A percentile compares a stretch with the other conserved stretches of the same genome.
Conservation (phyloP, 2,113 vertebrate genomes). For the Blennius ocellaris region DNA sequence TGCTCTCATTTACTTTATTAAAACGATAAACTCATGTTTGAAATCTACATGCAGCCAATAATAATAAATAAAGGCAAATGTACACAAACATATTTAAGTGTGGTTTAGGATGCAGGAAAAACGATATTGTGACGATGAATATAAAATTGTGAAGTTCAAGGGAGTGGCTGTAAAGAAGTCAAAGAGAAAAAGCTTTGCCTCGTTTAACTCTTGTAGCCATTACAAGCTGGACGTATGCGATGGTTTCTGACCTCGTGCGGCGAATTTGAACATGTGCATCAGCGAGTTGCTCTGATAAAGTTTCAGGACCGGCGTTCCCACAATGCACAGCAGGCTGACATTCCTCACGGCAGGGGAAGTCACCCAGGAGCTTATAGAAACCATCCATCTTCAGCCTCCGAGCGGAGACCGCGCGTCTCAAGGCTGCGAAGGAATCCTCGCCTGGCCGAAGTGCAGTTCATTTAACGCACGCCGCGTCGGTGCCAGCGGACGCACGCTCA, state of each 20-base stretch:
- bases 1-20: slow-evolving; percentile 34
- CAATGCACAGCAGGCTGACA: slow-evolving; percentile 21
- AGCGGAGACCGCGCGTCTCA: slow-evolving; percentile 19
- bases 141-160: too few species aligned
- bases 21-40: slow-evolving; percentile 27
- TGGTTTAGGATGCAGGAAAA: too few species aligned
- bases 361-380: slow-evolving; percentile 18
- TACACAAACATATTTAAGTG: too few species aligned
- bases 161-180: too few species aligned
- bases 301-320: slow-evolving; percentile 15
- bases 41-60: slow-evolving; percentile 3
- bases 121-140: too few species aligned
- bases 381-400: slow-evolving; percentile 19
- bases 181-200: too few species aligned
- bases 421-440: slow-evolving; percentile 22
- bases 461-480: slow-evolving; percentile 29
- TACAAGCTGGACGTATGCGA: too few species aligned
- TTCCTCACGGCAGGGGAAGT: slow-evolving; percentile 40
- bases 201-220: too few species aligned
- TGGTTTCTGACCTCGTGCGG: too few species aligned
- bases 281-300: neutral
- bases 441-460: slow-evolving; percentile 29
- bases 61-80: too few species aligned
- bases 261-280: neutral
- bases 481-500: slow-evolving; percentile 25